Base-by-base conservation (phyloP, 2,888 invertebrate species). In the Leistus spinibarbis region DNA sequence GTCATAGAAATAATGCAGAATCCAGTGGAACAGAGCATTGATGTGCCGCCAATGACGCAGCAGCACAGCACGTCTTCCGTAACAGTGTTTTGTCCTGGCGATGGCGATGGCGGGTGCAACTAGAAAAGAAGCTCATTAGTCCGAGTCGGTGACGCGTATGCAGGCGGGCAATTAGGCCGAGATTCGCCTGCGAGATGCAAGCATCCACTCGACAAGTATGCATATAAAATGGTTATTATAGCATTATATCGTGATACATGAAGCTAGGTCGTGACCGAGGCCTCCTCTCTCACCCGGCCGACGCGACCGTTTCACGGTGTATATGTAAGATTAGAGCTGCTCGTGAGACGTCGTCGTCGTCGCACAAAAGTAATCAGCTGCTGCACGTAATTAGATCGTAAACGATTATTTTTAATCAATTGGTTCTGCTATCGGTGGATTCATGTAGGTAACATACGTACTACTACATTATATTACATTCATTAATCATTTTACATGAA, bases 211-310 rank as follows among this genome's bases (percentile, higher is more conserved):
- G 73, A 69, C 60, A 66, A 72, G 67, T 73, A 73, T 73, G 73
- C 73, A 73, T 73, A 73, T 73, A 73, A 73, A 73, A 73, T 62
- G 73, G 73, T 73, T 73, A 73, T 73, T 73, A 73, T 57, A 67
- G 73, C 53, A 67, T 73, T 27, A 67, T 73, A 73, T 73, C 73
- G 73, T 67, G 73, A 66, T 73, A 73, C 67, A 73, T 67, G 73
- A 73, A 67, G 62, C 73, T 54, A 67, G 54, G 67, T 73, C 73
- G 73, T 73, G 73, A 73, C 73, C 67, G 66, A 73, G 67, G 24
- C 22, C 64, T 64, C 64, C 23, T 64, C 16, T 5, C 60, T 56
- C 23, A 60, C 53, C 63, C n/a, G 54, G 54, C 22, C 67, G 40
- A n/a, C 40, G 40, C 40, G 24, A 16, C 53, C 19, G 60, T 65